Percentiles rank a stretch among this genome's conserved stretches.
phyloP scores from a whole-genome alignment of 2,797 vertebrate genomes.

The Carduelis carduelis region DNA sequence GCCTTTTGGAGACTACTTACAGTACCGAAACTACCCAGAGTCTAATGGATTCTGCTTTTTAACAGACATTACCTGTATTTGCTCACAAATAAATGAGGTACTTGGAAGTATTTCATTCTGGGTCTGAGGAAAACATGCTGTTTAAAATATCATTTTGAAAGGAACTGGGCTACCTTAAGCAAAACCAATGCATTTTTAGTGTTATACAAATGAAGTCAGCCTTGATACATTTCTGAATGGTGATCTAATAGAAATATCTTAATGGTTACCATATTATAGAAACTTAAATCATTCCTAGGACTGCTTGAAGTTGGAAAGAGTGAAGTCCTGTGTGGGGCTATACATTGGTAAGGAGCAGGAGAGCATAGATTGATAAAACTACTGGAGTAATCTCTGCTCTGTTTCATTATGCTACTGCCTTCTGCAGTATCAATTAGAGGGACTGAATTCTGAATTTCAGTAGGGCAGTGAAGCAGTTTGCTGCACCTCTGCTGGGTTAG shows the following conservation, averaged over 20 bases:
- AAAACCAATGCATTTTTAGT: background rate
- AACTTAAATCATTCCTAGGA: background rate
- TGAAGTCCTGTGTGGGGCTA: background rate
- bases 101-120: conserved; percentile 40
- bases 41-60: conserved; percentile 31
- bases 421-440: background rate
- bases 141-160: conserved; percentile 33
- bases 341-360: background rate
- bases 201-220: background rate
- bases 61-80: background rate
- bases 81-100: conserved; percentile 3
- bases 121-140: background rate
- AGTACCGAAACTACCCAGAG: background rate
- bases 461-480: background rate
- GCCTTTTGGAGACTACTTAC: conserved; percentile 10
- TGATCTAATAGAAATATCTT: conserved; percentile 6
- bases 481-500: background rate
- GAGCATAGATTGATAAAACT: background rate
- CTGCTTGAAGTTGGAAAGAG: background rate
- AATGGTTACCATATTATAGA: background rate
- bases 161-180: conserved; percentile 9
- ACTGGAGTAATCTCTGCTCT: background rate
- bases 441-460: conserved; percentile 47
- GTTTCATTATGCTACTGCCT: background rate
- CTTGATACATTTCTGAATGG: background rate